These are phyloP conservation scores for Python bivittatus DNA, from an alignment of 2,113 vertebrate species.

Conservation along the genomic window DNA sequence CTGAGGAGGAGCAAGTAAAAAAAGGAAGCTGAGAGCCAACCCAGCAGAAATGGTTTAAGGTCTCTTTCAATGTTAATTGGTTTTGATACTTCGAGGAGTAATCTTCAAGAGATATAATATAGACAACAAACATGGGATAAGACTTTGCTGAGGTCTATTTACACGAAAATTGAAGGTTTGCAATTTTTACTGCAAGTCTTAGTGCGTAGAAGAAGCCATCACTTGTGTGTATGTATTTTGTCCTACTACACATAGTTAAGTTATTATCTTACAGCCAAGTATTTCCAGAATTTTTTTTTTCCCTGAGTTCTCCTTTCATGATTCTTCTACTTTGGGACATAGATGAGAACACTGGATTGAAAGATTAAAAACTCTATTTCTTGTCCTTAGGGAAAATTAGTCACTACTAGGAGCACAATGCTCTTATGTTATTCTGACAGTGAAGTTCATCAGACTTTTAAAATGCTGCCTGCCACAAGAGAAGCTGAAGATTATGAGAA, in stretches of 20 bases:
- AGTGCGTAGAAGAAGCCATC: background rate
- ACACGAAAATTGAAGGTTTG: background rate
- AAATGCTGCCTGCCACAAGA: background rate
- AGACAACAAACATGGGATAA: background rate
- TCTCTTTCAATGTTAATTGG: background rate
- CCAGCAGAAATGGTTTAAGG: background rate
- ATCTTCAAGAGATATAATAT: background rate
- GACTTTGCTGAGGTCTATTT: background rate
- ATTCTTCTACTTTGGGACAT: background rate
- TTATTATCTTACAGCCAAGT: background rate
- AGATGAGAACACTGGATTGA: background rate
- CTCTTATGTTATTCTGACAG: background rate
- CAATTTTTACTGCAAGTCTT: background rate
- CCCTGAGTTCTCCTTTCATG: background rate
- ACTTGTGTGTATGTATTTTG: background rate
- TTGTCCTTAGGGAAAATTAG: background rate
- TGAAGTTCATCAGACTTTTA: background rate
- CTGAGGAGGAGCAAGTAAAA: background rate
- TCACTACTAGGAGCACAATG: background rate
- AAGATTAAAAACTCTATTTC: background rate
- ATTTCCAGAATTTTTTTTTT: background rate
- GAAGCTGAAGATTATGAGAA: background rate
- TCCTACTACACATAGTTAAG: background rate
- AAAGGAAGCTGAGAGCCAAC: background rate
- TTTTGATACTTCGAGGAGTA: background rate